Evolutionary conservation across 92 coral and sea anemone species (phyloP), one percentile per base, ranked within the genome.

Genomic region (Zoanthus solanderi): DNA sequence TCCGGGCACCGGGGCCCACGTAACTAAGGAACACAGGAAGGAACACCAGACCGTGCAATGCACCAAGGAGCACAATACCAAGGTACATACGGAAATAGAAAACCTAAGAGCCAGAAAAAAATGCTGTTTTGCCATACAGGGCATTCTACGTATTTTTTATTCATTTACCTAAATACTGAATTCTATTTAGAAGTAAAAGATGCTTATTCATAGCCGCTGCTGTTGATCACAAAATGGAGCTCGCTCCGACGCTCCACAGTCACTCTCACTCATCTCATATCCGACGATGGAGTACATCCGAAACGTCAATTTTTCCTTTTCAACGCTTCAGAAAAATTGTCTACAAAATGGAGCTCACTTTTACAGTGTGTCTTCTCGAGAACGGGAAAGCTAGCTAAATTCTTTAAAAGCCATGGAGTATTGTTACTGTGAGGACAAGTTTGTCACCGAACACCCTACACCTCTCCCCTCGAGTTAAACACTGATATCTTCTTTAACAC

Each of bases 1-100:
- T 77, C 44, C 92, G 89, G 76, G 95, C 86, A 57, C 83, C 60
- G 6, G 99, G 99, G 10, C 99, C 99, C 28, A 93, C 83, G 93
- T 97, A 97, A 81, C 99, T 97, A 47, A 97, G 84, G 66, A 97
- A 90, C 10, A 97, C 99, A 6, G 99, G 99, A 18, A 97, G 94
- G 84, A 97, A 97, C 9, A 95, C 86, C 53, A 97, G 97, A 12
- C 99, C 99, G 57, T 95, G 99, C 4, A 90, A 71, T n/a, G 99
- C 99, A 57, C 99, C 99, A 65, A 96, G 89, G 65, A 95, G 61
- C n/a, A 96, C 99, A 66, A 96, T 94, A 10, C 99, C 99, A 72
- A 96, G 87, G 88, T 96, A 96, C 99, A 96, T 97, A 60, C 99
- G 98, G 88, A 97, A 95, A 88, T 97, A 97, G 92, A 97, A 97